Percentiles rank a stretch among this genome's conserved stretches.
Evolutionary conservation across 2,113 vertebrate species (phyloP).

Genomic region (Microtus montanus): DNA sequence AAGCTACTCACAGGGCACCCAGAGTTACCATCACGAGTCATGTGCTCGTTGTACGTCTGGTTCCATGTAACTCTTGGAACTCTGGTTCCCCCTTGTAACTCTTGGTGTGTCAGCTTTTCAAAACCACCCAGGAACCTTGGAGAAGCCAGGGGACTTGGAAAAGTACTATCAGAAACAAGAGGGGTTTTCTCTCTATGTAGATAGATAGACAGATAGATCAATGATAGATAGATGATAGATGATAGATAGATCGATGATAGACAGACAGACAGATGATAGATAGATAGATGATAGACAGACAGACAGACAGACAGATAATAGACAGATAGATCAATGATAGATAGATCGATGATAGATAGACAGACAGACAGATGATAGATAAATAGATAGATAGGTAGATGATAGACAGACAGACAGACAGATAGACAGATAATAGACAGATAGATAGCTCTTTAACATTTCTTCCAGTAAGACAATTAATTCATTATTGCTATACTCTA

Average conservation of each 20-base stretch:
- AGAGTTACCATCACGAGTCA: background rate
- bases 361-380: too few species aligned
- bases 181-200: background rate
- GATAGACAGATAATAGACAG: too few species aligned
- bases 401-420: background rate
- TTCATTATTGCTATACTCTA: background rate
- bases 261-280: too few species aligned
- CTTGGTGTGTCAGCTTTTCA: background rate
- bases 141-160: background rate
- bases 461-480: conserved; percentile 1
- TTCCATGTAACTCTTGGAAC: background rate
- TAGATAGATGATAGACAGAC: background rate
- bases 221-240: too few species aligned
- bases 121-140: background rate
- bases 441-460: background rate
- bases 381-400: too few species aligned
- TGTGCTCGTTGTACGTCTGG: background rate
- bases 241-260: too few species aligned
- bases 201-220: too few species aligned
- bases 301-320: too few species aligned
- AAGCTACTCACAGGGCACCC: background rate
- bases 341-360: too few species aligned
- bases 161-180: background rate
- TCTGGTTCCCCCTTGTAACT: background rate
- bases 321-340: too few species aligned